phyloP scores from a whole-genome alignment of 2,888 invertebrate species.

The Idaea straminata region DNA sequence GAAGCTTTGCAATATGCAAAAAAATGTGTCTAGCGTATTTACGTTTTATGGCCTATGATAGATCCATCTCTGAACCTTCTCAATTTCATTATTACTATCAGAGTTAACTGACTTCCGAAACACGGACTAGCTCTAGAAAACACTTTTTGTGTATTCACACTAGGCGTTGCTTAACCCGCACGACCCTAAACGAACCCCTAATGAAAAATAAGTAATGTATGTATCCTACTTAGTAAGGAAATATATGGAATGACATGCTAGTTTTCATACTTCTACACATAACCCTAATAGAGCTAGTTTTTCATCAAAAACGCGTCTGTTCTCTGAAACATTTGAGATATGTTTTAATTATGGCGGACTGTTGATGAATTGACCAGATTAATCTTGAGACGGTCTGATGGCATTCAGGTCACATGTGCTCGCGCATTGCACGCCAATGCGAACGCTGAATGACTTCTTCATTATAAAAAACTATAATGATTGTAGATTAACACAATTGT shows the following conservation, averaged over 20 bases:
- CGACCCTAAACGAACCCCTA: no score
- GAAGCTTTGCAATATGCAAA: neutral
- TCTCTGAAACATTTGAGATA: constrained; percentile 24
- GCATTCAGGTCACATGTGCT: constrained; percentile 72
- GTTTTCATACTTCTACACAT: constrained; percentile 5
- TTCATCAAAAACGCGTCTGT: constrained; percentile 22
- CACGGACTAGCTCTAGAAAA: no score
- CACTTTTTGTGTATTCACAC: no score
- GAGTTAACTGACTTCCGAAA: no score
- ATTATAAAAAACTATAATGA: constrained; percentile 46
- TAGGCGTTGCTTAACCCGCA: no score
- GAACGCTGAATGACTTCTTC: constrained; percentile 59
- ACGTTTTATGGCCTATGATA: no score
- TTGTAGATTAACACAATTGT: constrained; percentile 40
- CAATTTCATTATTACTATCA: no score
- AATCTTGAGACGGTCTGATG: constrained; percentile 62
- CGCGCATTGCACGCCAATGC: constrained; percentile 46
- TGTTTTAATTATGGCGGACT: constrained; percentile 29
- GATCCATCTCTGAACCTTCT: no score
- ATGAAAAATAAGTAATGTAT: no score
- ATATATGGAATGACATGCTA: neutral
- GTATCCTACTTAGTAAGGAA: no score
- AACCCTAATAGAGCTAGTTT: constrained; percentile 7
- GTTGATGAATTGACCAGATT: constrained; percentile 71
- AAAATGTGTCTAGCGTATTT: neutral